Evolutionary conservation across 2,113 vertebrate genomes (phyloP).

Genomic region (Anthoscopus minutus): DNA sequence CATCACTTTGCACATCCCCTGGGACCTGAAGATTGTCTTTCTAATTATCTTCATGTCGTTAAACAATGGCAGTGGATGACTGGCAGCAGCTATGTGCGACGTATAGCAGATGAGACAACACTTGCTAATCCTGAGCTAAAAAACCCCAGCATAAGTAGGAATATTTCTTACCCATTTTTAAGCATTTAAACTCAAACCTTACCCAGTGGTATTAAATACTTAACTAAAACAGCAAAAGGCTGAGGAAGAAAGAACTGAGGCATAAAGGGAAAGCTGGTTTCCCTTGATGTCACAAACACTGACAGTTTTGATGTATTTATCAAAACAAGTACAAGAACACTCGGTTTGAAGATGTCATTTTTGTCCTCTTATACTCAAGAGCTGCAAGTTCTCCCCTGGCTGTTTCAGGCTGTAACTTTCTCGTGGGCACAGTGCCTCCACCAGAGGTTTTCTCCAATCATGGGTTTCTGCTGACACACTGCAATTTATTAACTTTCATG

Average conservation of each 20-base stretch:
- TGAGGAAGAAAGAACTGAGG: background rate
- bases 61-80: background rate
- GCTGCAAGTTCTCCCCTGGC: background rate
- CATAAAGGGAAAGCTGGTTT: background rate
- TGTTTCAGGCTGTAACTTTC: background rate
- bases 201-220: background rate
- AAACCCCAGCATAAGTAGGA: fast-evolving
- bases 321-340: background rate
- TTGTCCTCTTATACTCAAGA: background rate
- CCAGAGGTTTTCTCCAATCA: background rate
- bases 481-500: background rate
- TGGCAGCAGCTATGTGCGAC: background rate
- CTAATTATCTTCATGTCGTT: background rate
- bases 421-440: background rate
- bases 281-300: background rate
- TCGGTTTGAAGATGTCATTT: background rate
- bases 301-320: background rate
- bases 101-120: background rate
- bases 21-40: background rate
- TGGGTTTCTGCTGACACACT: background rate
- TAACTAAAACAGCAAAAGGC: background rate
- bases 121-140: background rate
- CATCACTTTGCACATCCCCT: background rate
- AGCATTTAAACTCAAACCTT: background rate
- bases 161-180: background rate